Evolutionary conservation across 2,888 invertebrate genomes (phyloP).

Genomic region (Lacanobia oleracea): DNA sequence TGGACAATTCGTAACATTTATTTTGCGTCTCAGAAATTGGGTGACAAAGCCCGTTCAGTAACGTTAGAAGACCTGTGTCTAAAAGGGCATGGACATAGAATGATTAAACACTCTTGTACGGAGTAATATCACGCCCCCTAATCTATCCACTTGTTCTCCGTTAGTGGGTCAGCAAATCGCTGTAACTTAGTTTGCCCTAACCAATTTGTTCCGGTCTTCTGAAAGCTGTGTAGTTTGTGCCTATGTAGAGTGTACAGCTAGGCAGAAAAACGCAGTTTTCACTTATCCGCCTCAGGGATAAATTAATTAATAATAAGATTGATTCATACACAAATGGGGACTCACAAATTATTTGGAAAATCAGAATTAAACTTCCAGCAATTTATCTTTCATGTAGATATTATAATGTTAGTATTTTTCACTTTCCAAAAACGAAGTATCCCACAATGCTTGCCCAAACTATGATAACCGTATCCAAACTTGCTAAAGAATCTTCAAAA

Average conservation of each 20-base stretch:
- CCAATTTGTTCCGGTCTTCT: slow-evolving; percentile 13
- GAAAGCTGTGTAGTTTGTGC: neutral
- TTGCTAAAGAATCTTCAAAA: slow-evolving; percentile 42
- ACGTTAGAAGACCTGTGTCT: neutral
- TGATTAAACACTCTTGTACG: slow-evolving; percentile 42
- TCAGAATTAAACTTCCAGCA: too few species aligned
- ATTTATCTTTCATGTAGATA: too few species aligned
- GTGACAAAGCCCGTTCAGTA: neutral
- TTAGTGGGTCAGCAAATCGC: slow-evolving; percentile 39
- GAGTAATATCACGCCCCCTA: slow-evolving; percentile 39
- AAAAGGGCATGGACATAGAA: neutral
- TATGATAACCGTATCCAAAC: slow-evolving; percentile 23
- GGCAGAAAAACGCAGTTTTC: neutral
- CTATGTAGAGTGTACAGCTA: neutral
- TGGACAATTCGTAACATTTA: neutral
- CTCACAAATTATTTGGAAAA: too few species aligned
- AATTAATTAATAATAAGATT: too few species aligned
- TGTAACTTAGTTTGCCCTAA: neutral
- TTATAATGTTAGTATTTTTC: neutral
- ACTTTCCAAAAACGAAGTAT: neutral
- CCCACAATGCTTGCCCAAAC: neutral
- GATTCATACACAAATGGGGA: too few species aligned
- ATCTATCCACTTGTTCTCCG: slow-evolving; percentile 19
- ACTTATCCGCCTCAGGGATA: neutral
- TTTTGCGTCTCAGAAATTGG: neutral